A percentile compares a stretch with the other conserved stretches of the same genome.
Conservation (phyloP, 2,797 vertebrate species). For the Philypnodon macrostomus region DNA sequence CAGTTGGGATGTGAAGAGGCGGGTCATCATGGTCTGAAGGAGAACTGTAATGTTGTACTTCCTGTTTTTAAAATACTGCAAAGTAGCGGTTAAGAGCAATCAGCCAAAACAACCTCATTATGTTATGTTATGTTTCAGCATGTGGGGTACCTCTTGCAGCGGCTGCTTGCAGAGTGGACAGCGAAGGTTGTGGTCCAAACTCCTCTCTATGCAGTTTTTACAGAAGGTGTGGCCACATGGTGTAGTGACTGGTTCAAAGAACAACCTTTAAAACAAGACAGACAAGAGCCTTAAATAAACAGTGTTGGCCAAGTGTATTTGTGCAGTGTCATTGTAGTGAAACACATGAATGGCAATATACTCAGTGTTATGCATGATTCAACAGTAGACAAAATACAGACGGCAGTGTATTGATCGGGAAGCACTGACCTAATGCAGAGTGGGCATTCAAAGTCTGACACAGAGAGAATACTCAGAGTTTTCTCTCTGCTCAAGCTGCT, state of each 20-base stretch:
- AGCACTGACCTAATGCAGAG: constrained; percentile 86
- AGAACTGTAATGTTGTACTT: constrained; percentile 81
- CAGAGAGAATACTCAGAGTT: constrained; percentile 67
- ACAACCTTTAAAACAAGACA: constrained; percentile 73
- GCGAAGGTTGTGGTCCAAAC: constrained; percentile 87
- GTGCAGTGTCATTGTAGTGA: neutral
- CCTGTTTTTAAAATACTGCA: constrained; percentile 84
- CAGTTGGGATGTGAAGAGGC: constrained; percentile 79
- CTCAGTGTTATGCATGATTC: constrained; percentile 10
- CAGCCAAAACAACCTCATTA: neutral
- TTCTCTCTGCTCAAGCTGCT: constrained; percentile 41
- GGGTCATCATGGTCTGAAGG: constrained; percentile 81
- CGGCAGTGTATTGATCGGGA: constrained; percentile 27
- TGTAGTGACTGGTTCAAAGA: constrained; percentile 87
- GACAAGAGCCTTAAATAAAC: neutral
- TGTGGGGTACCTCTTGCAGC: constrained; percentile 82
- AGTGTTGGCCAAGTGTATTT: neutral
- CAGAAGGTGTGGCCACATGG: constrained; percentile 93
- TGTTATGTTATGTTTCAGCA: neutral
- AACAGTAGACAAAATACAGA: neutral
- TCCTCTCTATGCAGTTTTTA: constrained; percentile 88
- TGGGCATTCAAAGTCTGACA: constrained; percentile 88
- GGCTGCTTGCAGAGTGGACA: constrained; percentile 93
- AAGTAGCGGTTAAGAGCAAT: constrained; percentile 21
- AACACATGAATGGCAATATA: neutral